phyloP scores from a whole-genome alignment of 2,113 vertebrate genomes.

The Cacatua alba region DNA sequence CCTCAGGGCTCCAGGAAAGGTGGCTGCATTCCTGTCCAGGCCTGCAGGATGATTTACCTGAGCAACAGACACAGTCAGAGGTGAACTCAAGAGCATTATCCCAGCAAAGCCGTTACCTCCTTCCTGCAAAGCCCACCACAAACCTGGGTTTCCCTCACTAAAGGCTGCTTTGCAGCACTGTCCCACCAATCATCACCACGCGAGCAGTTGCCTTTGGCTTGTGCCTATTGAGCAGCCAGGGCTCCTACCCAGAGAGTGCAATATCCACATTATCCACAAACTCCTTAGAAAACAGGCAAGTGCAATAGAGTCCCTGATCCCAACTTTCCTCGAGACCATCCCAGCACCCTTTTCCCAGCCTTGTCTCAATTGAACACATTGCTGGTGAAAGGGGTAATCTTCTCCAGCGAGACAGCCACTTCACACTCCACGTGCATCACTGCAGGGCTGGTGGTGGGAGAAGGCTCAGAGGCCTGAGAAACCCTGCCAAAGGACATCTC shows the following conservation, averaged over 20 bases:
- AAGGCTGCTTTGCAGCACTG: neutral
- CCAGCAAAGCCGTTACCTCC: neutral
- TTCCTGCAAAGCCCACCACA: neutral
- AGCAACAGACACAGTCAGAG: neutral
- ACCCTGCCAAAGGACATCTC: neutral
- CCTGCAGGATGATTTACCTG: neutral
- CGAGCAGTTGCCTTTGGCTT: neutral
- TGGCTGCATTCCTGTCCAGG: neutral
- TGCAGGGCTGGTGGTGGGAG: accelerated
- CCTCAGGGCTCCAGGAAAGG: neutral
- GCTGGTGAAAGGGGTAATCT: slow-evolving; percentile 56
- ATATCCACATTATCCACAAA: neutral
- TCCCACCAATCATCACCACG: neutral
- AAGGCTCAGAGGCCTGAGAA: neutral
- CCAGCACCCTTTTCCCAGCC: neutral
- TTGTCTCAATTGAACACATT: neutral
- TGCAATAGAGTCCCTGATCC: neutral
- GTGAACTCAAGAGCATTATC: neutral
- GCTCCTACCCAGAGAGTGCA: neutral
- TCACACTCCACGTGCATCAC: neutral
- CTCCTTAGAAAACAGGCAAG: neutral
- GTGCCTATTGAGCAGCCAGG: neutral
- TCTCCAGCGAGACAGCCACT: slow-evolving; percentile 1
- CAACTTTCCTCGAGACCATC: accelerated
- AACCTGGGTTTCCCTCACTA: neutral